Conservation (phyloP, 2,113 vertebrate species). For the Heliornis fulica region DNA sequence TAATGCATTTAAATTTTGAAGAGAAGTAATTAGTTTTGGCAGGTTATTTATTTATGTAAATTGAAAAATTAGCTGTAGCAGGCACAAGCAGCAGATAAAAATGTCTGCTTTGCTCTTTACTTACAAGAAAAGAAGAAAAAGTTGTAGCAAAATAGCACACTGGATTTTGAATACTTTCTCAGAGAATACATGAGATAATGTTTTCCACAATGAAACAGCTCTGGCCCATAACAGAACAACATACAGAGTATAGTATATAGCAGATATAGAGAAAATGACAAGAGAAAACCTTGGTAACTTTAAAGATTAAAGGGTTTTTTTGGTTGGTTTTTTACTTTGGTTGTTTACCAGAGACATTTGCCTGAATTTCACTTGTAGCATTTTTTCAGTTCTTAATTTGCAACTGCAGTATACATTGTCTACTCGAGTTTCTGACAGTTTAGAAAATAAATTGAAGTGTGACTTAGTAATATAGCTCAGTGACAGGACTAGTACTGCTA, state of each 20-base stretch:
- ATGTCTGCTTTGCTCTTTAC: conserved; percentile 35
- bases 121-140: conserved; percentile 16
- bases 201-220: background rate
- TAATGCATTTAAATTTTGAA: conserved; percentile 76
- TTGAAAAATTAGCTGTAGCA: conserved; percentile 73
- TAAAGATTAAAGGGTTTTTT: background rate
- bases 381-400: conserved; percentile 4
- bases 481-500: background rate
- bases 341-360: background rate
- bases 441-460: background rate
- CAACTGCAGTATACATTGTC: background rate
- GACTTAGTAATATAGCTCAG: background rate
- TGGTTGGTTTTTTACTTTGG: background rate
- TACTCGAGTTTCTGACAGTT: background rate
- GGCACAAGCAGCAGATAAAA: conserved; percentile 36
- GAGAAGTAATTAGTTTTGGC: conserved; percentile 77
- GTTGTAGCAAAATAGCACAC: background rate
- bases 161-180: conserved; percentile 29
- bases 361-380: background rate
- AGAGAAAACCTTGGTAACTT: background rate
- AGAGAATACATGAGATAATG: background rate
- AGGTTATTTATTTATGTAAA: conserved; percentile 83
- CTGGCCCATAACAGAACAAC: background rate
- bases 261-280: too few species aligned
- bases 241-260: background rate